phyloP scores from a whole-genome alignment of 2,113 vertebrate species.

The Illadopsis cleaveri region DNA sequence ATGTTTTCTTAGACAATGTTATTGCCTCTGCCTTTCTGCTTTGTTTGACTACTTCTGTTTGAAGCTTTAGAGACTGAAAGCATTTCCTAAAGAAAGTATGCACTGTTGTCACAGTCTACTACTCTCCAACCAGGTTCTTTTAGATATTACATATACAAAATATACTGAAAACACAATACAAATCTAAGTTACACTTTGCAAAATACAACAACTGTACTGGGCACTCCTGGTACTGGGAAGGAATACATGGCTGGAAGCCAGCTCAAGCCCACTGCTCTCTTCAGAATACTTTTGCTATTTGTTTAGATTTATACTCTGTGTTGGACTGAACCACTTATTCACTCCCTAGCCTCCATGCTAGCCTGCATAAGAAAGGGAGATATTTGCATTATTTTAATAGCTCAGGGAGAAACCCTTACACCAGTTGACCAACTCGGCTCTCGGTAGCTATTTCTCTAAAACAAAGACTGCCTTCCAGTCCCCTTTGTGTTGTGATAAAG shows the following conservation, averaged over 20 bases:
- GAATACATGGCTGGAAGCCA: neutral
- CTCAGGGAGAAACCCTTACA: neutral
- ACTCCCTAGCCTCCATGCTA: neutral
- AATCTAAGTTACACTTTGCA: neutral
- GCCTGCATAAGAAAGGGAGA: neutral
- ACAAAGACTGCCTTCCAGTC: neutral
- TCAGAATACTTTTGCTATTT: neutral
- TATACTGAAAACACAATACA: neutral
- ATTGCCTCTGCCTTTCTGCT: neutral
- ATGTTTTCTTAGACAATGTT: neutral
- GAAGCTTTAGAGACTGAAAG: neutral
- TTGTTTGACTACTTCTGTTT: neutral
- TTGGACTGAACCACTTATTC: neutral
- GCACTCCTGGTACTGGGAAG: rapidly evolving
- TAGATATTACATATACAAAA: neutral
- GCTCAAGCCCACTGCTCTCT: neutral
- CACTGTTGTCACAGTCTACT: neutral
- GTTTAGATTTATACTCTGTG: neutral
- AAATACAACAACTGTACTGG: neutral
- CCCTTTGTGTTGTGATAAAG: neutral
- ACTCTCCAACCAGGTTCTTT: neutral
- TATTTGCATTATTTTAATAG: neutral
- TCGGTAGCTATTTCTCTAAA: neutral
- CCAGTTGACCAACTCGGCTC: neutral
- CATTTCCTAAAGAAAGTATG: neutral